A percentile compares a stretch with the other conserved stretches of the same genome.
These are phyloP conservation scores for Bufotes viridis DNA, from an alignment of 2,797 vertebrate species.

Conservation along the genomic window DNA sequence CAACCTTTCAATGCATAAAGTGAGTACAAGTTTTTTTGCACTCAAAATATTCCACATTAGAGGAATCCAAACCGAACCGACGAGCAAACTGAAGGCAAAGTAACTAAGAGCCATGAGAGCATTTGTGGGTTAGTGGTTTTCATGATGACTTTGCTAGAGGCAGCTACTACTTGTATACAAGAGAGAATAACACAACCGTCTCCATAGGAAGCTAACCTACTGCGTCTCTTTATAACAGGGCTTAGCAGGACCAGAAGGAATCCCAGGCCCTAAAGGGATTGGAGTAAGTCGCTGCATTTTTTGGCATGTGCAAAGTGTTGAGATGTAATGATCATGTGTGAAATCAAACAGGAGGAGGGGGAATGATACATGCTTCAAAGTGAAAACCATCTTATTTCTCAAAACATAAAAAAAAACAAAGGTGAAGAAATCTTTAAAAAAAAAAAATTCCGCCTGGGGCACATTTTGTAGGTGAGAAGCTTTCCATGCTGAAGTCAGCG, in stretches of 20 bases:
- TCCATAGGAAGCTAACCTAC: conserved; percentile 22
- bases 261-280: conserved; percentile 91
- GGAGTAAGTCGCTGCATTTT: conserved; percentile 84
- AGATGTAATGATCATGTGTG: conserved; percentile 17
- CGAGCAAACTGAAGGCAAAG: not conserved
- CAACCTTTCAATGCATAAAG: not conserved
- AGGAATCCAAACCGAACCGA: conserved; percentile 6
- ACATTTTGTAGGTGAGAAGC: not conserved
- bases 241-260: conserved; percentile 91
- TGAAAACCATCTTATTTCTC: not conserved
- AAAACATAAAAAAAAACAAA: not conserved
- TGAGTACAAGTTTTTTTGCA: not conserved
- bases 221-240: conserved; percentile 77
- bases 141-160: conserved; percentile 16
- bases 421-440: not conserved
- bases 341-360: not conserved
- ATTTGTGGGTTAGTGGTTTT: conserved; percentile 36
- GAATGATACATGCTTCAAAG: not conserved
- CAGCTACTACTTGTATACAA: conserved; percentile 31
- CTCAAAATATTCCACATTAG: not conserved
- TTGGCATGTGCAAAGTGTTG: conserved; percentile 62
- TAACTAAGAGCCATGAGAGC: not conserved
- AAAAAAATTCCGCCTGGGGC: not conserved
- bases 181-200: conserved; percentile 19
- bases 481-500: not conserved